Evolutionary conservation across 2,113 vertebrate genomes (phyloP).

Genomic region (human (Homo sapiens)): DNA sequence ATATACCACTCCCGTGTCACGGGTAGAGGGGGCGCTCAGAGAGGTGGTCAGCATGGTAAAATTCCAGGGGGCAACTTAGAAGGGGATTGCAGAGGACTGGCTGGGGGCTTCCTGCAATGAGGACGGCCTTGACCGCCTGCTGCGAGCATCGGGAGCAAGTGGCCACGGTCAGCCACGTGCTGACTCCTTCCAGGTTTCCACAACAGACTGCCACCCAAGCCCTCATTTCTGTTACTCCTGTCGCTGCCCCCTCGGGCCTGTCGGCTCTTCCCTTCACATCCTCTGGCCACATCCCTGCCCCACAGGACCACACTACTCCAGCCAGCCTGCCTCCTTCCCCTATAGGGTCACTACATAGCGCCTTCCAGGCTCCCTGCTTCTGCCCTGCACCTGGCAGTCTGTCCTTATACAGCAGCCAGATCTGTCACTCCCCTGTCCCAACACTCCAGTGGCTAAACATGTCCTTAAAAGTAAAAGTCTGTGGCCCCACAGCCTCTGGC

Average conservation of each 20-base stretch:
- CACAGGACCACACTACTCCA: background rate
- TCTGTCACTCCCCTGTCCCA: background rate
- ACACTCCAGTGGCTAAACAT: background rate
- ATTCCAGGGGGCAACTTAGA: background rate
- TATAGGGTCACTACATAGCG: background rate
- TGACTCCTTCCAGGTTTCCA: background rate
- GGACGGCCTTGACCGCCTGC: background rate
- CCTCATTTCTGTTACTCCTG: background rate
- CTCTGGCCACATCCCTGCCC: background rate
- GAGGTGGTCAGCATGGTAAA: no score
- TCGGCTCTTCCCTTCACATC: background rate
- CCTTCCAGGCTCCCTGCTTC: no score
- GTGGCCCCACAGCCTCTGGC: background rate
- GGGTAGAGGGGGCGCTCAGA: rapidly evolving
- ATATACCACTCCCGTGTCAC: rapidly evolving
- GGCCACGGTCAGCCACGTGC: background rate
- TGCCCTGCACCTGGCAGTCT: background rate
- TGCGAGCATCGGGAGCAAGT: background rate
- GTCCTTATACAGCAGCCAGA: background rate
- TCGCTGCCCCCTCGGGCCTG: background rate
- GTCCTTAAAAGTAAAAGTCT: no score
- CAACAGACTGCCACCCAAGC: no score
- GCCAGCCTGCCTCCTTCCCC: background rate
- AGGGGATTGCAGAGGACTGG: background rate
- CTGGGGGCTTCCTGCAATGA: background rate